A percentile compares a stretch with the other conserved stretches of the same genome.
Conservation (phyloP, 2,113 vertebrate species). For the Alligator sinensis region DNA sequence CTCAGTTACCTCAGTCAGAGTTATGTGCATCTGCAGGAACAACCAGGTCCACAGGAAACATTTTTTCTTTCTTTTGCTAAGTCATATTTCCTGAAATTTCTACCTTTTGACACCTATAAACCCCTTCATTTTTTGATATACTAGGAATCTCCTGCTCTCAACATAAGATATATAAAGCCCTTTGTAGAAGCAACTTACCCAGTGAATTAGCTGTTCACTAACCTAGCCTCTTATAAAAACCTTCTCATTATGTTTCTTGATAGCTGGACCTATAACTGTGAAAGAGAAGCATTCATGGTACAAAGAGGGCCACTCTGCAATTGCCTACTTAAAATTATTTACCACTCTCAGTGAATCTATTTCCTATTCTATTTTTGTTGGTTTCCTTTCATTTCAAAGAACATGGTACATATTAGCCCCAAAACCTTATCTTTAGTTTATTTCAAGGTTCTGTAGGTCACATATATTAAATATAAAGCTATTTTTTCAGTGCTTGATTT, state of each 20-base stretch:
- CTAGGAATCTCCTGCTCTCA: background rate
- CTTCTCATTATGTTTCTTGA: background rate
- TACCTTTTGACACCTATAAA: background rate
- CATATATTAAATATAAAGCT: too few species aligned
- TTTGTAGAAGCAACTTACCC: background rate
- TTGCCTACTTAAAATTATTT: background rate
- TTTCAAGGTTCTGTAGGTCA: background rate
- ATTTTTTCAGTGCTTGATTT: too few species aligned
- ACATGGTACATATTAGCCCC: background rate
- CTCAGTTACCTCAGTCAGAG: background rate
- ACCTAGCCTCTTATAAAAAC: background rate
- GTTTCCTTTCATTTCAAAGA: background rate
- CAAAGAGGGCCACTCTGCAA: background rate
- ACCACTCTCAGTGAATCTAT: too few species aligned
- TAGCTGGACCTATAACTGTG: too few species aligned
- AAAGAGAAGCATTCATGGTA: background rate
- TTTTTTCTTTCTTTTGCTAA: too few species aligned
- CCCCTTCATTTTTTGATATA: background rate
- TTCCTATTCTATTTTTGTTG: too few species aligned
- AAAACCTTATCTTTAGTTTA: background rate
- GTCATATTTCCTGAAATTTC: too few species aligned
- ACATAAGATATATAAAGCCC: background rate
- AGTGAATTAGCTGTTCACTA: background rate
- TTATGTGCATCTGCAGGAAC: background rate
- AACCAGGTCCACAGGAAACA: background rate